Conservation (phyloP, 2,888 invertebrate species). For the Ornithoptera alexandrae region DNA sequence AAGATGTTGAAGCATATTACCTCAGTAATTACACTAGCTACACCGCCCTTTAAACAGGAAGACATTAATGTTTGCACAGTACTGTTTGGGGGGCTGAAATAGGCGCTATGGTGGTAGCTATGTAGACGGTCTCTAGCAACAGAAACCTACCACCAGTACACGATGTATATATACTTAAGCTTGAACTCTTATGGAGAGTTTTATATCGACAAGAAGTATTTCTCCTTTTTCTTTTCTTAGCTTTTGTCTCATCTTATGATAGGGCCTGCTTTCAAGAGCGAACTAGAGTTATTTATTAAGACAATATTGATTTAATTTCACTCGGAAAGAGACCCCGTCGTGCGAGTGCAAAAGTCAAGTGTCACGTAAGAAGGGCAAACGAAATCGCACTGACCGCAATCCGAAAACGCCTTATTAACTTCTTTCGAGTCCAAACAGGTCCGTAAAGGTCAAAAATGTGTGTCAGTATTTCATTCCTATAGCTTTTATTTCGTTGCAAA, state of each 20-base stretch:
- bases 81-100: too few relatives aligned
- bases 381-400: constrained; percentile 30
- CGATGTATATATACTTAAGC: too few relatives aligned
- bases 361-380: constrained; percentile 29
- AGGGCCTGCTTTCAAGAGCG: too few relatives aligned
- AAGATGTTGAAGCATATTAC: too few relatives aligned
- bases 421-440: constrained; percentile 30
- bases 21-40: too few relatives aligned
- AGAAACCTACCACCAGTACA: too few relatives aligned
- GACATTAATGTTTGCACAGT: too few relatives aligned
- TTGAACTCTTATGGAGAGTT: too few relatives aligned
- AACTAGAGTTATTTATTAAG: constrained; percentile 5
- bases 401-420: constrained; percentile 30
- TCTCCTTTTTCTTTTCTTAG: neutral
- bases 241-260: too few relatives aligned
- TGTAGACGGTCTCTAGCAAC: too few relatives aligned
- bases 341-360: constrained; percentile 28
- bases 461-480: constrained; percentile 24
- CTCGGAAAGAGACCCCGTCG: constrained; percentile 14
- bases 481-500: constrained; percentile 25
- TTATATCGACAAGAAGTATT: neutral
- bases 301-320: constrained; percentile 18
- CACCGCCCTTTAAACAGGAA: too few relatives aligned
- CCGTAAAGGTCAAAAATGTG: constrained; percentile 30
- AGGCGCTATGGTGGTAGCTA: too few relatives aligned